Base-by-base conservation (phyloP, 2,888 invertebrate species). In the Graphium colonna region DNA sequence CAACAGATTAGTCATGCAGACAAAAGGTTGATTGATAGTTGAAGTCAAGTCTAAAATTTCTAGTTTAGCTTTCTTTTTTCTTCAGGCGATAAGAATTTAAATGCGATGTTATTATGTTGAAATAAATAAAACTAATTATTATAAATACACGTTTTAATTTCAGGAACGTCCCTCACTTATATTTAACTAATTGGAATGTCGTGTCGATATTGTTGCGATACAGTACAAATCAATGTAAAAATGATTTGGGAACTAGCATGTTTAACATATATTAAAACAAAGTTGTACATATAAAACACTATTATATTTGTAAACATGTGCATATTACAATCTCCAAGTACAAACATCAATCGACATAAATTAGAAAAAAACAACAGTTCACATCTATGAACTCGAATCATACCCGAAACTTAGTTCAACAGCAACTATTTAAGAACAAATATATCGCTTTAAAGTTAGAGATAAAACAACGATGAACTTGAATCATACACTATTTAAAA, bases 101-200 rank as follows among this genome's bases (percentile, higher is more conserved):
- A n/a, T 26, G 26, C 26, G 26, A 26, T 26, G 26, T 26, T n/a
- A n/a, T n/a, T n/a, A n/a, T 26, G 26, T 41, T 43, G 12, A 1
- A 38, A 12, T 12, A 50, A 50, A 36, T n/a, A 43, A 1, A 21
- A 18, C 0, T 8, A n/a, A 42, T 50, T 42, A 33, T 42, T 50
- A 50, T 50, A 13, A 36, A 41, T 28, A 33, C 18, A 17, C n/a
- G 16, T 42, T 48, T 31, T 33, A 49, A 42, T 51, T 33, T 15
- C 16, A 51, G 43, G 43, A 51, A 51, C 36, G 15, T 26, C n/a
- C 38, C 41, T 36, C 16, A 36, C 38, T 31, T 49, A 49, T 10
- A 18, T 10, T 10, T 33, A 10, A 33, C 9, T 10, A 10, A 2
- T n/a, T 33, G 9, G 33, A 31, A 12, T 17, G 18, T 1, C 13